phyloP scores from a whole-genome alignment of 2,113 vertebrate species.

The Vulpes ferrilata region DNA sequence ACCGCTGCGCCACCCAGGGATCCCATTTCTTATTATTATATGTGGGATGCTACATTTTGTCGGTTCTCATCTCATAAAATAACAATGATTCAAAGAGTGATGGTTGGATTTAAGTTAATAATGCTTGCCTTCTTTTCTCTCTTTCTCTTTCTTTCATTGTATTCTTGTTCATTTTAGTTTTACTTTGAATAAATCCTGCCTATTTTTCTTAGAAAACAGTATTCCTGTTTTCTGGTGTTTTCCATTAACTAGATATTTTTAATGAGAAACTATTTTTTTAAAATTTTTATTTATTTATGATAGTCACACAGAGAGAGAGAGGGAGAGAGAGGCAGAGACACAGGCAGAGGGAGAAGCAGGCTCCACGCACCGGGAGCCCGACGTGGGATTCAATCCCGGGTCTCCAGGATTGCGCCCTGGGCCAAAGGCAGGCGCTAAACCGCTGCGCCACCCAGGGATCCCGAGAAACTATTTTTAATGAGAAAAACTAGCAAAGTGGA shows the following conservation, averaged over 20 bases:
- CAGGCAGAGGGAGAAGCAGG: no score
- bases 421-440: no score
- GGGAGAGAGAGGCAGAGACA: no score
- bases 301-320: no score
- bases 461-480: not conserved
- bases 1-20: no score
- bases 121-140: not conserved
- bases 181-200: not conserved
- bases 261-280: not conserved
- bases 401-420: no score
- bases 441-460: no score
- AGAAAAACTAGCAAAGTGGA: not conserved
- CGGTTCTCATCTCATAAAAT: constrained; percentile 25
- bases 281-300: no score
- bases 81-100: not conserved
- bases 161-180: constrained; percentile 45
- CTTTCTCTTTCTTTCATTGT: not conserved
- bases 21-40: constrained; percentile 17
- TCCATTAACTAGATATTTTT: constrained; percentile 40
- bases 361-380: no score
- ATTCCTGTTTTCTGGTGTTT: constrained; percentile 26
- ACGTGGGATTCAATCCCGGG: no score
- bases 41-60: constrained; percentile 4
- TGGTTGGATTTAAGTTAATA: constrained; percentile 1
- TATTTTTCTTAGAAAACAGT: not conserved